Evolutionary conservation across 2,888 invertebrate species (phyloP).

Genomic region (Chaitophorus viminalis): DNA sequence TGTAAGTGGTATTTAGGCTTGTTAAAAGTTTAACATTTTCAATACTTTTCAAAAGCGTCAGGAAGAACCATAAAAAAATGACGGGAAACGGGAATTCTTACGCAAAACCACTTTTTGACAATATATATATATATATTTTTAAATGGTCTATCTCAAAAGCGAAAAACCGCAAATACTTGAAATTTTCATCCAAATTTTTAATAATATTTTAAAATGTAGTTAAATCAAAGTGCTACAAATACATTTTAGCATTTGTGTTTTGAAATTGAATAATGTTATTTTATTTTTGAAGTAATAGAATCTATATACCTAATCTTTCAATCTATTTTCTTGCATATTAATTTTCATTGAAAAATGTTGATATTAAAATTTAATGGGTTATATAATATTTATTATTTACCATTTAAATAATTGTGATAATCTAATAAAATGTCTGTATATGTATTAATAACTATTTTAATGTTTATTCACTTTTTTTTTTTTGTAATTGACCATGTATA

Average conservation of each 20-base stretch:
- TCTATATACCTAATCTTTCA: neutral
- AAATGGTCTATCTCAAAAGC: too few relatives aligned
- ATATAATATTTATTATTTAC: too few relatives aligned
- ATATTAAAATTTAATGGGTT: too few relatives aligned
- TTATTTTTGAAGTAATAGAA: slow-evolving; percentile 22
- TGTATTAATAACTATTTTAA: neutral
- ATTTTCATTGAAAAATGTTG: neutral
- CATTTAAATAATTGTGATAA: neutral
- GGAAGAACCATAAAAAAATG: too few relatives aligned
- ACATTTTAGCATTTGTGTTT: neutral
- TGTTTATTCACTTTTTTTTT: neutral
- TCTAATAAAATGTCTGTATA: neutral
- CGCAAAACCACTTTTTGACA: too few relatives aligned
- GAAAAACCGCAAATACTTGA: too few relatives aligned
- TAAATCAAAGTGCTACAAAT: neutral
- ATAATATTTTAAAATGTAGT: too few relatives aligned
- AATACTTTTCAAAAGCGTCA: too few relatives aligned
- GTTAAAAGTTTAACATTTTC: too few relatives aligned
- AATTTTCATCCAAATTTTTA: slow-evolving; percentile 1
- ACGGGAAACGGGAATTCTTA: too few relatives aligned
- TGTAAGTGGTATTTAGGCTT: too few relatives aligned
- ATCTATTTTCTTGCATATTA: neutral
- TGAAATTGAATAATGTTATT: neutral
- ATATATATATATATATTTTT: too few relatives aligned
- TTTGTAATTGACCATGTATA: neutral